Percentiles rank a stretch among this genome's conserved stretches.
These are phyloP conservation scores for Alauda arvensis DNA, from an alignment of 2,797 vertebrate species.

Conservation along the genomic window DNA sequence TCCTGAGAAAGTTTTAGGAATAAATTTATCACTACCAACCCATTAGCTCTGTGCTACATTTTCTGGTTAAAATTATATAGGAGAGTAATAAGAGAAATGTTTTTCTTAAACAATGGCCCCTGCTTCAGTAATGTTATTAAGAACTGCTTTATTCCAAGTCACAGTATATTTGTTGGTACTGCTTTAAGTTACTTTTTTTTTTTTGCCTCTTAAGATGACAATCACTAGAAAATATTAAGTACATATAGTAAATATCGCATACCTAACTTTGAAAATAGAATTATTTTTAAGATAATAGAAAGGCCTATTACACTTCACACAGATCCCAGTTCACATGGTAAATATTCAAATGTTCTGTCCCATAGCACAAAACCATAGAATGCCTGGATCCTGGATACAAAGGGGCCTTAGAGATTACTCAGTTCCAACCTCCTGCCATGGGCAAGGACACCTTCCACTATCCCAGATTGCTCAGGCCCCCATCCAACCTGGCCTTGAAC, in stretches of 20 bases:
- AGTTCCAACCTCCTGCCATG: accelerated
- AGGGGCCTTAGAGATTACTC: not conserved
- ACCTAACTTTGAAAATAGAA: not conserved
- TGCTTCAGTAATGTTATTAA: not conserved
- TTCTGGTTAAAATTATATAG: not conserved
- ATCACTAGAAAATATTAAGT: not conserved
- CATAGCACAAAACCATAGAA: not conserved
- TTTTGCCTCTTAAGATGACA: not conserved
- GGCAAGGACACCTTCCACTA: not conserved
- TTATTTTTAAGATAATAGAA: not conserved
- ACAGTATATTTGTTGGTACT: not conserved
- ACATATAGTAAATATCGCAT: not conserved
- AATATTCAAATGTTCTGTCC: not conserved
- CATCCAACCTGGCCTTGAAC: not conserved
- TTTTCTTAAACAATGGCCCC: not conserved
- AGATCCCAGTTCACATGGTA: not conserved
- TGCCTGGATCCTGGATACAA: accelerated
- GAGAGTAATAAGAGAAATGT: not conserved
- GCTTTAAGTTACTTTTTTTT: not conserved
- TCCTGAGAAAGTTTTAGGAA: not conserved
- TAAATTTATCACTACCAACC: not conserved
- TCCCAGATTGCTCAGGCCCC: accelerated
- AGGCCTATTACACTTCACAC: not conserved
- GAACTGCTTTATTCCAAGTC: not conserved
- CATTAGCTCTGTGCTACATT: not conserved